Conservation (phyloP, 2,888 invertebrate genomes). For the Brachynemurus nebulosus region DNA sequence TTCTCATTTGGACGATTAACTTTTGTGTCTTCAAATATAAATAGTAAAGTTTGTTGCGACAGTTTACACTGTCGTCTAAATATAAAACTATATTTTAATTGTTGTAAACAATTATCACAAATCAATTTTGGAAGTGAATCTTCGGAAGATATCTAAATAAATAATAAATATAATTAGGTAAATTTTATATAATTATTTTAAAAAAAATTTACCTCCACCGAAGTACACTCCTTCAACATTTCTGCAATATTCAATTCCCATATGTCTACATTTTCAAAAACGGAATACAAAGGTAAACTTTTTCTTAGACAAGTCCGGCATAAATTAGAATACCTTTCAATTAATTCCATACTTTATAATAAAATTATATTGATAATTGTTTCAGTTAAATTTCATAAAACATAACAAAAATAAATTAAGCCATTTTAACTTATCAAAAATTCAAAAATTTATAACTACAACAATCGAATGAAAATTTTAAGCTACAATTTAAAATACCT, state of each 20-base stretch:
- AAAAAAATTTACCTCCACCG: constrained; percentile 2
- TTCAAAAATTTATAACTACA: too few species aligned
- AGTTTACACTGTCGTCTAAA: constrained; percentile 4
- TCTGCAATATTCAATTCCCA: constrained; percentile 4
- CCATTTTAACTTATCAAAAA: too few species aligned
- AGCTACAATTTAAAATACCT: too few species aligned
- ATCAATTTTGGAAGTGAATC: constrained; percentile 59
- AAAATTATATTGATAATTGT: too few species aligned
- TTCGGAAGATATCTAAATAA: constrained; percentile 40
- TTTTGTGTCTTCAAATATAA: background rate
- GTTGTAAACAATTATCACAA: constrained; percentile 43
- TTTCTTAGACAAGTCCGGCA: constrained; percentile 8
- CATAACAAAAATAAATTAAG: too few species aligned
- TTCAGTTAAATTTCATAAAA: too few species aligned
- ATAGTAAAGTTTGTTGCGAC: constrained; percentile 1
- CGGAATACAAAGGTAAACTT: background rate
- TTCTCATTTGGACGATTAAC: background rate
- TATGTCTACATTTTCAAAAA: background rate
- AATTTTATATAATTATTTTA: constrained; percentile 7
- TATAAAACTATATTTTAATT: constrained; percentile 32
- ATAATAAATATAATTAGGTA: constrained; percentile 2
- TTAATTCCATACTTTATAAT: background rate
- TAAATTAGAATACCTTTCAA: background rate
- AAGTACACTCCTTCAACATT: constrained; percentile 8
- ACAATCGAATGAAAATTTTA: too few species aligned